Conservation (phyloP, 1,140 invertebrate genomes). For the Neoseiulus cucumeris region DNA sequence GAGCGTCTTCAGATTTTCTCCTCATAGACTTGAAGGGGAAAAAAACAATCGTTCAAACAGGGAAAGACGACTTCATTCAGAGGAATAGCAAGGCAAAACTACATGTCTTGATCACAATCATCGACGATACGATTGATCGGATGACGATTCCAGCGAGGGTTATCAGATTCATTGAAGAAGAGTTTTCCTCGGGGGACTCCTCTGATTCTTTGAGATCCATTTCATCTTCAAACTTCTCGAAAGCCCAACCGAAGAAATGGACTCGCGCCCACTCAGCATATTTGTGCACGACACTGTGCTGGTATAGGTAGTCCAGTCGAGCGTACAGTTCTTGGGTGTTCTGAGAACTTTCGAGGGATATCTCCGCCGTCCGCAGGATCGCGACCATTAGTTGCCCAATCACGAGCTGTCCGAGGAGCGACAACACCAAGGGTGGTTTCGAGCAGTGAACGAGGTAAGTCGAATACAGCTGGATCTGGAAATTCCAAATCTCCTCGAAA, state of each 20-base stretch:
- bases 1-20: no score
- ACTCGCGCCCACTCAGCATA: neutral
- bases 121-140: no score
- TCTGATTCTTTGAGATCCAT: no score
- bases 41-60: no score
- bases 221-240: neutral
- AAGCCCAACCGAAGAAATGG: neutral
- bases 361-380: neutral
- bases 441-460: neutral
- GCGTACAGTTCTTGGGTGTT: neutral
- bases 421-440: neutral
- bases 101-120: no score
- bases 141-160: no score
- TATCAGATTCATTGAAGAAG: no score
- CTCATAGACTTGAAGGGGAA: no score
- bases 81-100: no score
- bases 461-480: neutral
- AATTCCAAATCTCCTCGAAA: neutral
- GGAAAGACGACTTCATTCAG: no score
- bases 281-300: neutral
- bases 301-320: neutral
- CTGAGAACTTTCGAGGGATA: neutral
- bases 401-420: neutral
- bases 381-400: neutral
- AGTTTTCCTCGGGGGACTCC: no score